Percentiles rank a stretch among this genome's conserved stretches.
Conservation (phyloP, 2,888 invertebrate genomes). For the Tenthredo scrophulariae region DNA sequence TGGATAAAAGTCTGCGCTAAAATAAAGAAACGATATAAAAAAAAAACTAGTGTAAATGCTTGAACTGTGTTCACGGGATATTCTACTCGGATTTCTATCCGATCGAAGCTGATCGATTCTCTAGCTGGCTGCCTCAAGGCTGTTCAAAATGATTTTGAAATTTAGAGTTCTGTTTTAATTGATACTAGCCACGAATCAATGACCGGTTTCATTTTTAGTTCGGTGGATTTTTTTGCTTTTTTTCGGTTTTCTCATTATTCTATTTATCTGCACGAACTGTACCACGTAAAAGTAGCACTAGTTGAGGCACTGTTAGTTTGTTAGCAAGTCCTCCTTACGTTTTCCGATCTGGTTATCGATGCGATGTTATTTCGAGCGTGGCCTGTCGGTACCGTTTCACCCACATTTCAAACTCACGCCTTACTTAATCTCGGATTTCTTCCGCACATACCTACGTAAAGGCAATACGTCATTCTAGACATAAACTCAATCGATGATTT, state of each 20-base stretch:
- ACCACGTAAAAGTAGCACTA: constrained; percentile 27
- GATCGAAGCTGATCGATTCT: background rate
- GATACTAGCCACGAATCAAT: background rate
- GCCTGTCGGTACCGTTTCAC: constrained; percentile 66
- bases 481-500: constrained; percentile 60
- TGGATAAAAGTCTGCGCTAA: background rate
- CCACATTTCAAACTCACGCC: constrained; percentile 65
- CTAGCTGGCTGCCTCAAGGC: background rate
- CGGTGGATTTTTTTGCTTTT: background rate
- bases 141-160: background rate
- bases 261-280: background rate
- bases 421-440: constrained; percentile 71
- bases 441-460: constrained; percentile 70
- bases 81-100: background rate
- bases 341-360: constrained; percentile 64
- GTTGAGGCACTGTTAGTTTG: constrained; percentile 47
- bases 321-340: constrained; percentile 57
- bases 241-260: background rate
- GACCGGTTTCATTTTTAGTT: background rate
- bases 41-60: background rate
- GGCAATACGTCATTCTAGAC: background rate
- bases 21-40: background rate
- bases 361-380: constrained; percentile 65
- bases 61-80: background rate
- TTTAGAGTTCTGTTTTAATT: background rate